Conservation (phyloP, 2,113 vertebrate species). For the Oceanodroma tethys region DNA sequence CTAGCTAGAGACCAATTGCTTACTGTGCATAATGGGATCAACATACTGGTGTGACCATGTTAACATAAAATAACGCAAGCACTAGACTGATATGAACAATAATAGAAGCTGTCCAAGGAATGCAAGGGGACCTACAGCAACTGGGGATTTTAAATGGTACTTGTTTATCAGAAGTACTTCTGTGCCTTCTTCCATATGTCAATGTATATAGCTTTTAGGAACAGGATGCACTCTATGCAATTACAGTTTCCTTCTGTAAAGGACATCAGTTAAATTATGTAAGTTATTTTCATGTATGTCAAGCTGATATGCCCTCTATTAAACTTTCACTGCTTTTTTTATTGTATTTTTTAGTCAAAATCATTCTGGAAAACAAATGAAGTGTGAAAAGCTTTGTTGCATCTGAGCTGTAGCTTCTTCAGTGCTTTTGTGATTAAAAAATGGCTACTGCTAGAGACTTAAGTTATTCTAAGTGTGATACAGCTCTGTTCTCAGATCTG, state of each 20-base stretch:
- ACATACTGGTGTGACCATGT: neutral
- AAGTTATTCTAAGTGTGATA: neutral
- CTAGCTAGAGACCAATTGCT: neutral
- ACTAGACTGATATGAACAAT: neutral
- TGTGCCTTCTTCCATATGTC: neutral
- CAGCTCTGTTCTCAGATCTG: neutral
- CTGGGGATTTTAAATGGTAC: neutral
- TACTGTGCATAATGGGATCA: neutral
- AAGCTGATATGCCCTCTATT: slow-evolving; percentile 3
- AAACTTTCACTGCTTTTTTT: neutral
- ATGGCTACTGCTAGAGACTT: neutral
- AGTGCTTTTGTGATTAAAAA: neutral
- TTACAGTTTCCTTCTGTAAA: slow-evolving; percentile 11
- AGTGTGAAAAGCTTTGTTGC: neutral
- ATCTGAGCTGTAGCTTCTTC: neutral
- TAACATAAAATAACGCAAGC: neutral
- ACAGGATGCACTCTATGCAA: neutral
- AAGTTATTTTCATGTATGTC: slow-evolving; percentile 22
- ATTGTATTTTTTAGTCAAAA: neutral
- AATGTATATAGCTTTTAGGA: neutral
- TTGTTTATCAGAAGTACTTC: neutral
- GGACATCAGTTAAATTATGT: neutral
- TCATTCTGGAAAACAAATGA: neutral
- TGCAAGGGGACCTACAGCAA: neutral
- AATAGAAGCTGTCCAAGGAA: neutral